Base-by-base conservation (phyloP, 2,888 invertebrate species). In the Drosophila subquinaria region DNA sequence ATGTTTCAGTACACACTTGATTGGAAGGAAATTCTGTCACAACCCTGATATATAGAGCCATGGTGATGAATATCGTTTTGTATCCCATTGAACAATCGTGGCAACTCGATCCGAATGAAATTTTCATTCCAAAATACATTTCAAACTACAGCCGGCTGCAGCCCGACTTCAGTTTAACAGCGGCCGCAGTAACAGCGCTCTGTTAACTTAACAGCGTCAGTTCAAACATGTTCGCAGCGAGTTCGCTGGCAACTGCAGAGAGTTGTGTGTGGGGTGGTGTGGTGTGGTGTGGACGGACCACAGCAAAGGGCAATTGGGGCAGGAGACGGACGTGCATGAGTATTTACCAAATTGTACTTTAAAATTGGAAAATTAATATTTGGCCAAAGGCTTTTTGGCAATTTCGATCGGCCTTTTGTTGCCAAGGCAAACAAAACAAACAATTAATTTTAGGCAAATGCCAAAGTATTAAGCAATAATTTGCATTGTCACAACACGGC, bases 171-270 rank as follows among this genome's bases (percentile, higher is more conserved):
- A n/a, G 35, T 2, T 17, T 48, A 61, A 57, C 60, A 48, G 56
- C 17, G 5, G 30, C 47, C 20, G 13, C 9, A 10, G 33, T 10
- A 40, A 65, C 35, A 51, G 57, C 35, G 20, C 38, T 15, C 63
- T 73, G 76, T 73, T 67, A 78, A 64, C n/a, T 45, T 70, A 77
- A 77, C 73, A 70, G 64, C 13, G 8, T 4, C 48, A 5, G 20
- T 20, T 69, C 65, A 17, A 76, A 69, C 73, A 76, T 69, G 74
- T 69, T 74, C 36, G 65, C 27, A 38, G 17, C 50, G 33, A 45
- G 64, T 56, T 61, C 48, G 72, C 43, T 53, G 42, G 3, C 35
- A 72, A 64, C 60, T 53, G 36, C 27, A 61, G 48, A 50, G 47
- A 3, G 15, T 9, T 48, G 30, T 30, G 50, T 11, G 10, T 15